Evolutionary conservation across 2,113 vertebrate genomes (phyloP).

Genomic region (Montifringilla adamsi): DNA sequence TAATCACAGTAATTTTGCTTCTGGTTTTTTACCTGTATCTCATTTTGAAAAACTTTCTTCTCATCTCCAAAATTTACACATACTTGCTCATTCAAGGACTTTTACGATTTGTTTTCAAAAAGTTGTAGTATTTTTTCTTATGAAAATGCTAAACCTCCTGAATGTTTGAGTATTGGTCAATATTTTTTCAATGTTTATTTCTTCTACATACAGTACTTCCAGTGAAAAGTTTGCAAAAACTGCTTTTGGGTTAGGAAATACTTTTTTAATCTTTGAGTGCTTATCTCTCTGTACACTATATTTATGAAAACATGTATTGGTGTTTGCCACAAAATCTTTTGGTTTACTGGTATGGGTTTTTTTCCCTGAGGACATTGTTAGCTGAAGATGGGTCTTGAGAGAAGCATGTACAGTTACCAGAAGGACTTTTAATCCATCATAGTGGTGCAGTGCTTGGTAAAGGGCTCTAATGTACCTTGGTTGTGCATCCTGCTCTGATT

Average conservation of each 20-base stretch:
- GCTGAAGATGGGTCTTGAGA: background rate
- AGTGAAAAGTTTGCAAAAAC: background rate
- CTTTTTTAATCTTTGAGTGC: background rate
- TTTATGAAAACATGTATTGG: background rate
- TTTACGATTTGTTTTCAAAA: background rate
- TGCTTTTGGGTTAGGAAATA: background rate
- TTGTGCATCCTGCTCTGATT: background rate
- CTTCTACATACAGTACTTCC: background rate
- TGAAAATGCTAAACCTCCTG: background rate
- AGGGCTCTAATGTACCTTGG: background rate
- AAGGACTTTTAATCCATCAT: fast-evolving
- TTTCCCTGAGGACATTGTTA: background rate
- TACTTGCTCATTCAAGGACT: background rate
- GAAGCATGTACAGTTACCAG: background rate
- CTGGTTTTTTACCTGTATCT: background rate
- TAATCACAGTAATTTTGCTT: background rate
- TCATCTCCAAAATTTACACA: background rate
- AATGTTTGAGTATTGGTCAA: background rate
- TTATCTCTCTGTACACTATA: background rate
- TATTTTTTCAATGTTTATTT: background rate
- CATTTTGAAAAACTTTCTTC: background rate
- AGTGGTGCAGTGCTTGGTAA: background rate
- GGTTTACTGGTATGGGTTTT: background rate
- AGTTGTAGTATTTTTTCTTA: background rate
- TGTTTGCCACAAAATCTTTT: background rate